Evolutionary conservation across 2,888 invertebrate species (phyloP), one percentile per base, ranked within the genome.

Genomic region (Heliconius ismenius): DNA sequence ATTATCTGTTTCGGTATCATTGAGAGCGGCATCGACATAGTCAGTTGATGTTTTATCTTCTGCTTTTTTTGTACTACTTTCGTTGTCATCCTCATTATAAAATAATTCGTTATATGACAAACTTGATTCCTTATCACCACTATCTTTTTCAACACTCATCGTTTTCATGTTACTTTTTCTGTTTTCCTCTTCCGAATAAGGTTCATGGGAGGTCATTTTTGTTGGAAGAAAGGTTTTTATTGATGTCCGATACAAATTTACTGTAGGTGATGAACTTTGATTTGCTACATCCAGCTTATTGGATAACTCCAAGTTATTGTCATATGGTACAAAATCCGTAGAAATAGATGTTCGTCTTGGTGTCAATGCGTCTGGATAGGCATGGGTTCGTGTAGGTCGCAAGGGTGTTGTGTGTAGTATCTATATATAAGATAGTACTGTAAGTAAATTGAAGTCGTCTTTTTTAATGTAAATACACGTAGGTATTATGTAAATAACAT

Each of bases 31-130:
- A 28, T 81, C 76, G 36, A 24, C 26, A 32, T 78, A 75, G 26
- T 77, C 74, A 54, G 76, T 69, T 26, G 72, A 68, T 73, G 49
- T 64, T 39, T 24, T 75, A 69, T 73, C 69, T 76, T 63, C 72
- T 60, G 24, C 4, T 39, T 68, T 69, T 68, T 76, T 77, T 69
- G 75, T 81, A 69, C 62, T 76, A 6, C 32, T 73, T 24, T 62
- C 78, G 69, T 77, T 76, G 28, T 89, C 87, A 21, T 89, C 88
- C n/a, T 91, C 87, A 77, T 84, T 85, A 81, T 89, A 86, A 83
- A 89, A 87, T 83, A 89, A 84, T 82, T 87, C 84, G 60, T 87
- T 87, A 81, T 91, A 89, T 32, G 84, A 81, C 26, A 82, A 75
- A 62, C 90, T 89, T 36, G 80, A 65, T 77, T 89, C 87, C 76